Evolutionary conservation across 2,888 invertebrate genomes (phyloP).

Genomic region (Galerucella nymphaeae): DNA sequence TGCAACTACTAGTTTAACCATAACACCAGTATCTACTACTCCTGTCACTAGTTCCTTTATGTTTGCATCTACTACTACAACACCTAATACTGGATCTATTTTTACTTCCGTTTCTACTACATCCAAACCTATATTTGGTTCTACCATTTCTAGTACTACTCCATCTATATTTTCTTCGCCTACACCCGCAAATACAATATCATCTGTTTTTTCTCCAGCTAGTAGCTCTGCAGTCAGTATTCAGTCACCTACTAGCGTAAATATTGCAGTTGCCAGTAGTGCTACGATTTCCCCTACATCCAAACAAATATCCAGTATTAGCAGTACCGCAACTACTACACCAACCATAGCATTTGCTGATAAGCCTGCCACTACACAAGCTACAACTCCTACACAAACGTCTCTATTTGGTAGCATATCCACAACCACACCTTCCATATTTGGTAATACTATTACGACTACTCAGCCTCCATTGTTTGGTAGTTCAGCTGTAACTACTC

Average conservation of each 20-base stretch:
- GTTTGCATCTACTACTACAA: background rate
- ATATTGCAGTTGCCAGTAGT: background rate
- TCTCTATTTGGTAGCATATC: constrained; percentile 28
- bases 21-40: background rate
- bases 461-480: constrained; percentile 4
- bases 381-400: constrained; percentile 30
- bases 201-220: background rate
- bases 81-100: background rate
- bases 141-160: constrained; percentile 31
- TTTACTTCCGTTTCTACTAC: constrained; percentile 34
- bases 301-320: background rate
- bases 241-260: background rate
- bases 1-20: constrained; percentile 1
- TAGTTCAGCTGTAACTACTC: constrained; percentile 8
- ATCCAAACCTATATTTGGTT: constrained; percentile 48
- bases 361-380: constrained; percentile 42
- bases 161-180: constrained; percentile 14
- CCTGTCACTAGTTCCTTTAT: background rate
- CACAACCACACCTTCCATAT: constrained; percentile 27
- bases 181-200: background rate
- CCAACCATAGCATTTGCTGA: constrained; percentile 7
- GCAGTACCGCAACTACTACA: constrained; percentile 16
- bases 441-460: constrained; percentile 21
- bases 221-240: background rate
- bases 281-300: background rate